Conservation (phyloP, 1,140 invertebrate species). For the Meloidogyne hapla region DNA sequence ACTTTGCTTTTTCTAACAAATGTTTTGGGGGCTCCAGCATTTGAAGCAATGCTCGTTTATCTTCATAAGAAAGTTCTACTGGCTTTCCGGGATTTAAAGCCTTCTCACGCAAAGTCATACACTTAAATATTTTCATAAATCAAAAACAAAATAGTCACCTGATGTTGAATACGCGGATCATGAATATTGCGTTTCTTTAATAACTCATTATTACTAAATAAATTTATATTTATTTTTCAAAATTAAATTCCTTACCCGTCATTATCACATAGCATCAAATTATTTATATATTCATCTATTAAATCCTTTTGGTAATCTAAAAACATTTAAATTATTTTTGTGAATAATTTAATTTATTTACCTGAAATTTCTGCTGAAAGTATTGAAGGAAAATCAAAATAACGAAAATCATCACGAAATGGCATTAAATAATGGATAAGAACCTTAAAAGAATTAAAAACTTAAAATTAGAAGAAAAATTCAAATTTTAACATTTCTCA, state of each 20-base stretch:
- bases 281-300: conserved; percentile 37
- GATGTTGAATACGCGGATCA: conserved; percentile 26
- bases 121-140: conserved; percentile 10
- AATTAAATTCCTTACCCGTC: conserved; percentile 26
- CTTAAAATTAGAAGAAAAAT: too few relatives aligned
- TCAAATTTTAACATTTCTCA: not conserved
- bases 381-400: conserved; percentile 35
- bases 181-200: conserved; percentile 14
- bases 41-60: conserved; percentile 35
- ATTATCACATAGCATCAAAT: conserved; percentile 26
- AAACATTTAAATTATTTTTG: conserved; percentile 14
- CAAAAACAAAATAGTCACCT: not conserved
- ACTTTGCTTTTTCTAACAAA: conserved; percentile 29
- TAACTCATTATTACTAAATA: conserved; percentile 17
- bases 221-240: not conserved
- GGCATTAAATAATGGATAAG: conserved; percentile 40
- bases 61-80: conserved; percentile 13
- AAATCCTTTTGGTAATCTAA: conserved; percentile 38
- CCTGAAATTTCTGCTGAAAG: conserved; percentile 1
- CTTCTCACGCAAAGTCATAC: conserved; percentile 34
- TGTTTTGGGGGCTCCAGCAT: conserved; percentile 34
- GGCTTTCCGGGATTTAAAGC: conserved; percentile 28
- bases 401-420: conserved; percentile 37
- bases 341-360: not conserved
- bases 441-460: conserved; percentile 19